Evolutionary conservation across 2,797 vertebrate genomes (phyloP).

Genomic region (Galaxias olidus): DNA sequence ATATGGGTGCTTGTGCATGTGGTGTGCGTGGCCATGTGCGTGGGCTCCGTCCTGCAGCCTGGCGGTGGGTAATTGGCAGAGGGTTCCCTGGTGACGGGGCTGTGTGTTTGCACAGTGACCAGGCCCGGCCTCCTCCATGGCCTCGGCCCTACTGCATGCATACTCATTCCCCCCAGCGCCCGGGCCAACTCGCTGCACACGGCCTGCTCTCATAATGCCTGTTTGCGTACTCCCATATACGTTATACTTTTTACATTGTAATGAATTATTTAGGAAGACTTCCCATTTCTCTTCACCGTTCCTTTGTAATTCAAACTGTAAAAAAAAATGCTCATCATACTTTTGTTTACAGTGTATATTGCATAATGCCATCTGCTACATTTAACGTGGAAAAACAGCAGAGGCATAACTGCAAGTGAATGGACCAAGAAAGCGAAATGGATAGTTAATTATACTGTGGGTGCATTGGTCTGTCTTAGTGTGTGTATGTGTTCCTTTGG

Average conservation of each 20-base stretch:
- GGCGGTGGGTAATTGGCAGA: conserved; percentile 14
- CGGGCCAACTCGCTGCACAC: conserved; percentile 3
- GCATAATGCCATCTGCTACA: no score
- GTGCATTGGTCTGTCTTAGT: background rate
- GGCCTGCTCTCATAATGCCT: conserved; percentile 20
- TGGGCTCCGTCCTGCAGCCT: background rate
- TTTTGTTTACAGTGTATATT: no score
- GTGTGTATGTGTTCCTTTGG: background rate
- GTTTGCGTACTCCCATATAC: conserved; percentile 34
- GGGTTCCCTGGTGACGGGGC: conserved; percentile 13
- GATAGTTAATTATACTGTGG: no score
- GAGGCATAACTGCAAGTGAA: background rate
- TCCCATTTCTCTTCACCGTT: background rate
- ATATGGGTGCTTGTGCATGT: conserved; percentile 13
- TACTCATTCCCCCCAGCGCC: conserved; percentile 16
- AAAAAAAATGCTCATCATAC: no score
- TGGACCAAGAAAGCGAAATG: background rate
- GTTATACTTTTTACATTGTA: conserved; percentile 32
- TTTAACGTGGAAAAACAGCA: no score
- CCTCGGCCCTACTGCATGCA: conserved; percentile 9
- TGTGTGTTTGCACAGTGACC: conserved; percentile 21
- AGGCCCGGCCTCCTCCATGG: background rate
- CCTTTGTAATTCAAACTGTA: no score
- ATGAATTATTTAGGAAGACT: conserved; percentile 20
- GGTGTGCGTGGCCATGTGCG: conserved; percentile 6